Evolutionary conservation across 2,113 vertebrate species (phyloP).

Genomic region (Corythaixoides concolor): DNA sequence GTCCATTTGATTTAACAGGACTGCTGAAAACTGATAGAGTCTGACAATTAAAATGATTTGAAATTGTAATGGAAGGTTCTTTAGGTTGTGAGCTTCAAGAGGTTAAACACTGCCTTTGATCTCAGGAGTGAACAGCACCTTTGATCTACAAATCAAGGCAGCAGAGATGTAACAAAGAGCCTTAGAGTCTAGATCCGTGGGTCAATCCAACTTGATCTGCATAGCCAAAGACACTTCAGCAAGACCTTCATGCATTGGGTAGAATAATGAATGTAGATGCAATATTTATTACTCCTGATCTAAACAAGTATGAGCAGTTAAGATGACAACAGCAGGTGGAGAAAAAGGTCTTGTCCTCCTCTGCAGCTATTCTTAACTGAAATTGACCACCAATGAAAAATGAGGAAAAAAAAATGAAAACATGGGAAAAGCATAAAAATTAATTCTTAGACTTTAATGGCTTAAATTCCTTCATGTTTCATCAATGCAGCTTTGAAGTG

Average conservation of each 20-base stretch:
- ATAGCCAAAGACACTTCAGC: conserved; percentile 22
- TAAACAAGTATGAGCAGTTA: neutral
- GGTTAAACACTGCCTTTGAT: conserved; percentile 69
- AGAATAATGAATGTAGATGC: neutral
- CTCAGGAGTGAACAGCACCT: conserved; percentile 27
- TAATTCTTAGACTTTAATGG: neutral
- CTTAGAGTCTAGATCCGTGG: neutral
- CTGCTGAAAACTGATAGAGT: conserved; percentile 1
- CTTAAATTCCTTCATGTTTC: neutral
- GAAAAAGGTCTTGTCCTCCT: neutral
- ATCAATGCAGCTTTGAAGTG: neutral
- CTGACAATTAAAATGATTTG: conserved; percentile 45
- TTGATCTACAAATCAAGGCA: conserved; percentile 70
- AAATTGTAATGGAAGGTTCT: conserved; percentile 49
- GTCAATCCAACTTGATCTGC: neutral
- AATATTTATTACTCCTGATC: neutral
- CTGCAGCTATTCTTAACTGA: neutral
- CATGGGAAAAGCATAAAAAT: neutral
- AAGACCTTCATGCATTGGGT: neutral
- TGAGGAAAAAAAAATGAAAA: neutral
- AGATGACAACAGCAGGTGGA: neutral
- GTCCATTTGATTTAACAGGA: neutral
- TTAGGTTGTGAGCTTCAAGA: conserved; percentile 43
- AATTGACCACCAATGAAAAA: neutral
- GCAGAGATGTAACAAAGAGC: neutral